Evolutionary conservation across 2,113 vertebrate genomes (phyloP).

Genomic region (Acinonyx jubatus): DNA sequence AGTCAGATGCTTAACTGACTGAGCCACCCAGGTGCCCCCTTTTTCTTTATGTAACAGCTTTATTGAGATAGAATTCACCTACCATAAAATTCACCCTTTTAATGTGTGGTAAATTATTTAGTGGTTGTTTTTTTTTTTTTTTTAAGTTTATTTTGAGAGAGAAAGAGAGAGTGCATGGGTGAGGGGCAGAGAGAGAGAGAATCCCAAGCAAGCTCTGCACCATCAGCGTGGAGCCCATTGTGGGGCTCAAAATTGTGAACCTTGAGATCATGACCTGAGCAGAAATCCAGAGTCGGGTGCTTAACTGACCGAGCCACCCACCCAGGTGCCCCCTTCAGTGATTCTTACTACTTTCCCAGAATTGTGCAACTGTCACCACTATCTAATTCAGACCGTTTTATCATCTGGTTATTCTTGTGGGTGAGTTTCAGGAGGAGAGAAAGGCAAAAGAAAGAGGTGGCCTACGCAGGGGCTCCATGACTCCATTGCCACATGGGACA

Average conservation of each 20-base stretch:
- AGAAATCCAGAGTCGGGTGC: too few species aligned
- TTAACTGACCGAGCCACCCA: too few species aligned
- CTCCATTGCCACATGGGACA: accelerated
- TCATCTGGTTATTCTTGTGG: background rate
- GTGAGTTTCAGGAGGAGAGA: background rate
- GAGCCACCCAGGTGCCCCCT: too few species aligned
- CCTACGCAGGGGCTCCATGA: background rate
- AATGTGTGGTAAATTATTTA: background rate
- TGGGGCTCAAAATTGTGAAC: too few species aligned
- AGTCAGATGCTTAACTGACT: too few species aligned
- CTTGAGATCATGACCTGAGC: too few species aligned
- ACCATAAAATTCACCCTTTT: background rate
- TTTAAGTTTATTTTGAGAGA: too few species aligned
- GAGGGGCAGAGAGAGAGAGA: too few species aligned
- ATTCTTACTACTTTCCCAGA: background rate
- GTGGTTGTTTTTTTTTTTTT: background rate
- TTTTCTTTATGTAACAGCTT: background rate
- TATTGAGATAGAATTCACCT: background rate
- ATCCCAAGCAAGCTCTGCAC: too few species aligned
- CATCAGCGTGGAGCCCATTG: too few species aligned
- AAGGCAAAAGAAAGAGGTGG: background rate
- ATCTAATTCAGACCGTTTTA: background rate
- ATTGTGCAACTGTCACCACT: background rate
- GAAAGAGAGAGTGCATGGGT: too few species aligned
- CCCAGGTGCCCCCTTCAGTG: too few species aligned